Conservation (phyloP, 2,888 invertebrate species). For the Plusia festucae region DNA sequence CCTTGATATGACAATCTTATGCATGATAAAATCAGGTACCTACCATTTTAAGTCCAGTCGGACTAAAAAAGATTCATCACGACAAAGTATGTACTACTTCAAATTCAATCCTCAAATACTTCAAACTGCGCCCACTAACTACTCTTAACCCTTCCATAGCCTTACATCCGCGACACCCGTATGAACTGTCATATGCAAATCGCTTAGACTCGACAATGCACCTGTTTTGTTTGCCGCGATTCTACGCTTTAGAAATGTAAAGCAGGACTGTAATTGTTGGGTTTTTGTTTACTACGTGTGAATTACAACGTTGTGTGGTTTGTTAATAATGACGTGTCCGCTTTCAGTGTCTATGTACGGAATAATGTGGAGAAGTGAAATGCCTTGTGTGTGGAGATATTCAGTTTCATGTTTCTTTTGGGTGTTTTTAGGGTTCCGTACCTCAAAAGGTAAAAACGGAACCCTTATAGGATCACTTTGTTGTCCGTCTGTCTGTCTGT, state of each 20-base stretch:
- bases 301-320: constrained; percentile 5
- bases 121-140: not conserved
- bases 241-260: constrained; percentile 34
- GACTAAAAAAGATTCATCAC: too few species aligned
- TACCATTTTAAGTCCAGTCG: too few species aligned
- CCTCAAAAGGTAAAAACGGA: too few species aligned
- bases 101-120: not conserved
- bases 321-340: not conserved
- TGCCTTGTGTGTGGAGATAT: not conserved
- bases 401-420: not conserved
- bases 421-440: not conserved
- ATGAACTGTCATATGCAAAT: constrained; percentile 44
- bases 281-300: constrained; percentile 18
- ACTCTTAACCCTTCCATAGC: not conserved
- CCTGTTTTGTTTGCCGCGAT: constrained; percentile 24
- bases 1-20: too few species aligned
- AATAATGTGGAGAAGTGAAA: not conserved
- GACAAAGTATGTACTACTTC: not conserved
- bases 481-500: too few species aligned
- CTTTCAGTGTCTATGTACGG: not conserved
- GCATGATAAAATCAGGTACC: too few species aligned
- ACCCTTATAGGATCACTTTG: too few species aligned
- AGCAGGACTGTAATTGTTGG: constrained; percentile 42
- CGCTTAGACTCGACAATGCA: constrained; percentile 16
- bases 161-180: constrained; percentile 3